Evolutionary conservation across 2,888 invertebrate species (phyloP), one percentile per base, ranked within the genome.

Genomic region (Habroteleia sp.): DNA sequence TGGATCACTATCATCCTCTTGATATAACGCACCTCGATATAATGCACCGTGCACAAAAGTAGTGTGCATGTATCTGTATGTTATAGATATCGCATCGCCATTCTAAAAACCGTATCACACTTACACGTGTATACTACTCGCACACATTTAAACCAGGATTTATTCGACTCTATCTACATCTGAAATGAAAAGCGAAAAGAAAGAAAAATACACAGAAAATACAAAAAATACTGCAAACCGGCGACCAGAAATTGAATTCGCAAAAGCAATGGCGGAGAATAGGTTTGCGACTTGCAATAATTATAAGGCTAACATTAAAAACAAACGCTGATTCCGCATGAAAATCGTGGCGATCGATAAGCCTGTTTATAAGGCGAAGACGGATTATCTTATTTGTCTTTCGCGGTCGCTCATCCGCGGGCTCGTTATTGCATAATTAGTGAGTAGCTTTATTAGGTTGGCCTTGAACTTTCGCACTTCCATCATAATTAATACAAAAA

Each of bases 1-100:
- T 11, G 31, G 20, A 33, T 44, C 69, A 71, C 33, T 41, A 60
- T 69, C 52, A 71, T 62, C 27, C 20, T 44, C 31, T 41, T 48
- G 16, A 48, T 56, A 54, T 29, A 71, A 41, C 17, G 54, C 62
- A 54, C 56, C 23, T 71, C 71, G 62, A 16, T 39, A 58, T 50
- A 54, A 63, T 52, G 62, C 71, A 62, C 54, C 54, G 52, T 62
- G 62, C 69, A 71, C 52, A 48, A 71, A 50, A 62, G 62, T 60
- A 62, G 69, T 13, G 69, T 62, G 62, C 62, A 62, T 71, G 62
- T 29, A 42, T 68, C 39, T 66, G 46, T 68, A 46, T 68, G 33
- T 50, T 48, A 56, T 58, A 56, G 58, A 58, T 58, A 68, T 68
- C 46, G 31, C 20, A 46, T 66, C 46, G 50, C 29, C 58, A 68